Conservation (phyloP, 2,797 vertebrate genomes). For the Scolopax bukidnonensis region DNA sequence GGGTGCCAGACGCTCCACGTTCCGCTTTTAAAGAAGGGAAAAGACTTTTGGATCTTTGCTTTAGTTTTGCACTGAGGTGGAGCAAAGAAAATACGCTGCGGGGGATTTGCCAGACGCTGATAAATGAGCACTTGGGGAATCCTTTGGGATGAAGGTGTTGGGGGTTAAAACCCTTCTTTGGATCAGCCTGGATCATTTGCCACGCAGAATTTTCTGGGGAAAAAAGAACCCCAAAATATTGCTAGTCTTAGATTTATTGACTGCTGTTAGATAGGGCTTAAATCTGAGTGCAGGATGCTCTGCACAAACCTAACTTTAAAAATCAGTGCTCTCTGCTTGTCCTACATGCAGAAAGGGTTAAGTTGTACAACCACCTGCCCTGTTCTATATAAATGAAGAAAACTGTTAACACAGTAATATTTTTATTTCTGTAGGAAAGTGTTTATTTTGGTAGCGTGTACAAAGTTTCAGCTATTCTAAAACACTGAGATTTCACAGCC, state of each 20-base stretch:
- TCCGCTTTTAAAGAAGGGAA: not conserved
- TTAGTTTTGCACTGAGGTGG: not conserved
- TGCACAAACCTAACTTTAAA: not conserved
- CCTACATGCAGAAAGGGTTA: not conserved
- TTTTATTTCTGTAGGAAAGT: not conserved
- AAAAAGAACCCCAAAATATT: not conserved
- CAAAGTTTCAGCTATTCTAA: constrained; percentile 47
- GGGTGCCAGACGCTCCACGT: not conserved
- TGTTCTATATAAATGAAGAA: not conserved
- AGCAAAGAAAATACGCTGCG: fast-evolving
- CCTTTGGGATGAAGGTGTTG: not conserved
- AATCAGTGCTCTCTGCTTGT: not conserved
- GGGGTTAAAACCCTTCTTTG: not conserved
- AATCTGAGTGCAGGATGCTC: not conserved
- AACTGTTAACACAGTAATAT: not conserved
- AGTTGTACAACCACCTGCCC: not conserved
- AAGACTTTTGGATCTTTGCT: not conserved
- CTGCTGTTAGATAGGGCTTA: not conserved
- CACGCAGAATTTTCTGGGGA: fast-evolving
- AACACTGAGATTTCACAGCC: constrained; percentile 32
- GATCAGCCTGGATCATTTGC: not conserved
- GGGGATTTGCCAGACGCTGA: not conserved
- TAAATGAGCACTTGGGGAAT: not conserved
- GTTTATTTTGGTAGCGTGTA: constrained; percentile 36
- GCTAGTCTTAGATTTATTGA: not conserved